These are phyloP conservation scores for Ornithoptera alexandrae DNA, from an alignment of 2,888 invertebrate species.

Conservation along the genomic window DNA sequence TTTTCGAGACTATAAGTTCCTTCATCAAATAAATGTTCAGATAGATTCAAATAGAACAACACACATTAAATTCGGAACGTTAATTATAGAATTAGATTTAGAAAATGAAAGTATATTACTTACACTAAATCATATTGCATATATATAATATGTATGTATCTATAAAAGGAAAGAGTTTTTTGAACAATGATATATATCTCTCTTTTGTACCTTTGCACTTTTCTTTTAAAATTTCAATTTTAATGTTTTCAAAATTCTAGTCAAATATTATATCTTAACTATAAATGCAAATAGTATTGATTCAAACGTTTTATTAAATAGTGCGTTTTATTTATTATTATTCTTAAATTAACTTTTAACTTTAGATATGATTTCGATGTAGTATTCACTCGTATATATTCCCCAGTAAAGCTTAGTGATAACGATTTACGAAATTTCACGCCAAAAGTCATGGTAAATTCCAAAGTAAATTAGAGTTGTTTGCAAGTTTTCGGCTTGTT, in stretches of 20 bases:
- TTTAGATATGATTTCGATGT: neutral
- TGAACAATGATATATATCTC: neutral
- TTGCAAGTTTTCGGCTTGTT: slow-evolving; percentile 12
- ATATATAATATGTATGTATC: neutral
- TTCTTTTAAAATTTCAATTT: too few species aligned
- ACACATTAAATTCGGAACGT: too few species aligned
- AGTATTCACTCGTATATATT: neutral
- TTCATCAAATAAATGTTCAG: neutral
- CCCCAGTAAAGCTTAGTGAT: neutral
- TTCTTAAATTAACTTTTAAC: neutral
- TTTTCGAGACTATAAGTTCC: too few species aligned
- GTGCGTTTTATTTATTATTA: neutral
- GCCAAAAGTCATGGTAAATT: slow-evolving; percentile 18
- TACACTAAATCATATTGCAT: neutral
- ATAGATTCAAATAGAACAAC: neutral
- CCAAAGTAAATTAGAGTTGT: slow-evolving; percentile 18
- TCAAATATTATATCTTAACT: too few species aligned
- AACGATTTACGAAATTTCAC: slow-evolving; percentile 11
- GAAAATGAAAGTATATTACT: neutral
- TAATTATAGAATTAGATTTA: too few species aligned
- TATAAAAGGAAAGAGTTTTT: neutral
- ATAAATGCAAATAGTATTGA: too few species aligned
- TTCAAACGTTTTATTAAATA: too few species aligned
- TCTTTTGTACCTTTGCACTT: too few species aligned
- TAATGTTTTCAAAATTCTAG: too few species aligned